These are phyloP conservation scores for Mohoua ochrocephala DNA, from an alignment of 2,113 vertebrate species.

Conservation along the genomic window DNA sequence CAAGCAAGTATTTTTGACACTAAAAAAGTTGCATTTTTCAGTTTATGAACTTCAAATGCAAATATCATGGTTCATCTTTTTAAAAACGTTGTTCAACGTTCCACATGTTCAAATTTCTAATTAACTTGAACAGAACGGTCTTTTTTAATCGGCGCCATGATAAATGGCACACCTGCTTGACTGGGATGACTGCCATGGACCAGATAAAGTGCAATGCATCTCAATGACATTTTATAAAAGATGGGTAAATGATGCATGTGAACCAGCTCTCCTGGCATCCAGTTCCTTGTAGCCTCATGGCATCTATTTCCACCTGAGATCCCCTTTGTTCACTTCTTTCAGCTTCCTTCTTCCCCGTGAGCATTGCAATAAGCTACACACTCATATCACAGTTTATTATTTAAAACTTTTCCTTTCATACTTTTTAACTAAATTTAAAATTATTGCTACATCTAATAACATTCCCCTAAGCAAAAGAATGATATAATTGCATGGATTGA, in stretches of 20 bases:
- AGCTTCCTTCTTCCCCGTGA: neutral
- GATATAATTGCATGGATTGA: neutral
- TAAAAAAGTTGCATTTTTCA: neutral
- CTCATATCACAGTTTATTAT: neutral
- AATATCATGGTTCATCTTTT: neutral
- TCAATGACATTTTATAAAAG: constrained; percentile 3
- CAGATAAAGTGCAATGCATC: constrained; percentile 35
- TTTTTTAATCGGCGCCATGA: neutral
- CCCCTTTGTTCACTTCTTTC: neutral
- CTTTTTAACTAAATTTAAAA: neutral
- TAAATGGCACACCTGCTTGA: constrained; percentile 56
- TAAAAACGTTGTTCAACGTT: neutral
- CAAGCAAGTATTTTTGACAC: neutral
- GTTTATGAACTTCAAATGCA: neutral
- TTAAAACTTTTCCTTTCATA: neutral
- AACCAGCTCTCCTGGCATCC: neutral
- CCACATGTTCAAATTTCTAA: neutral
- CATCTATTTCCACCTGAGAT: neutral
- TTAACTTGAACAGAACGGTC: neutral
- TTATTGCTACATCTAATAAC: neutral
- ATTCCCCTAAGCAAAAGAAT: neutral
- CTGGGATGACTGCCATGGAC: constrained; percentile 48
- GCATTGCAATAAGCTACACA: neutral
- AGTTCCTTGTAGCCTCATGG: neutral
- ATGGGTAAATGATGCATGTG: neutral